These are phyloP conservation scores for Girardinus metallicus DNA, from an alignment of 2,797 vertebrate species.

Conservation along the genomic window DNA sequence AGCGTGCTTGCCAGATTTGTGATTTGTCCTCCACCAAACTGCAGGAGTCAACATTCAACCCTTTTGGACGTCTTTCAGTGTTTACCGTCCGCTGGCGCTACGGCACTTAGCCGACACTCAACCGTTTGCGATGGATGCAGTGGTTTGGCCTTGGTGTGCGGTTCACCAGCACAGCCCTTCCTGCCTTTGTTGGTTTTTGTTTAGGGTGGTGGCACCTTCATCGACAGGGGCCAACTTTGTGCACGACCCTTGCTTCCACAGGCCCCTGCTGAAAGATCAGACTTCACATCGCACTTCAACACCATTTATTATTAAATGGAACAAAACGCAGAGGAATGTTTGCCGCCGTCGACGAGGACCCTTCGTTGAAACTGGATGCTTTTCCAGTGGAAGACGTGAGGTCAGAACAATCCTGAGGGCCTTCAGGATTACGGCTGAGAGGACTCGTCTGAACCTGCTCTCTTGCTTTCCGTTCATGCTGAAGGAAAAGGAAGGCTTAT, in stretches of 20 bases:
- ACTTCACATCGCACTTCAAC: conserved; percentile 11
- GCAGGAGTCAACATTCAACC: not conserved
- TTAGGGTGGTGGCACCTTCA: conserved; percentile 57
- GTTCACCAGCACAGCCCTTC: conserved; percentile 71
- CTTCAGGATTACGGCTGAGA: conserved; percentile 46
- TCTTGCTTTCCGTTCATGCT: conserved; percentile 25
- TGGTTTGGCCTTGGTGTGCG: conserved; percentile 37
- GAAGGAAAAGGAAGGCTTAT: not conserved
- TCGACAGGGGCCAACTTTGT: conserved; percentile 40
- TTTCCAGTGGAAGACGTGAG: conserved; percentile 43
- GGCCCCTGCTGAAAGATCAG: conserved; percentile 52
- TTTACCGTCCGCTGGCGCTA: conserved; percentile 39
- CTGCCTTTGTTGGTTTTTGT: conserved; percentile 79
- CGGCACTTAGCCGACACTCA: conserved; percentile 30
- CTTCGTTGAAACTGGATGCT: conserved; percentile 53
- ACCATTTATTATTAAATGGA: conserved; percentile 61
- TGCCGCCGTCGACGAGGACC: conserved; percentile 40
- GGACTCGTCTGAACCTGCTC: conserved; percentile 67
- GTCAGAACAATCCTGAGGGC: conserved; percentile 51
- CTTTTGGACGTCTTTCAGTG: conserved; percentile 33
- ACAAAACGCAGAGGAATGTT: conserved; percentile 23
- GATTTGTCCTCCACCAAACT: not conserved
- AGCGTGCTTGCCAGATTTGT: too few species aligned
- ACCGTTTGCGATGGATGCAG: conserved; percentile 38
- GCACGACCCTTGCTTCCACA: conserved; percentile 50